Base-by-base conservation (phyloP, 2,888 invertebrate species). In the Smittia aterrima region DNA sequence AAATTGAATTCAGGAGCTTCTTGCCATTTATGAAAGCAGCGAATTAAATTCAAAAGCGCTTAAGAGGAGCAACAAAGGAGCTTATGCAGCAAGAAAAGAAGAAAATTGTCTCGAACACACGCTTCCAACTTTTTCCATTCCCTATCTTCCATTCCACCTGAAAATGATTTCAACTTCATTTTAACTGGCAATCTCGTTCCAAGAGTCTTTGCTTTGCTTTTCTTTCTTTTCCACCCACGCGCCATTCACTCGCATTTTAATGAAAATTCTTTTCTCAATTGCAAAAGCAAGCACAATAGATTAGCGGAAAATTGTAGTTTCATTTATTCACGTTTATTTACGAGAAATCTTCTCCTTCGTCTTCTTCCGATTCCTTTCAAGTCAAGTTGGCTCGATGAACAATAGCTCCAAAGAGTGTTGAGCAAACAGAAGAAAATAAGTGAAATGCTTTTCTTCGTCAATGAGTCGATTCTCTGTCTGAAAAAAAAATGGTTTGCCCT, bases 281-380 rank as follows among this genome's bases (percentile, higher is more conserved):
- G 27, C 27, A 7, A 66, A 32, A 66, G 32, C 27, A 66, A 66
- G 47, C 64, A 66, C 27, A 66, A 66, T n/a, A 66, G 64, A 66
- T 66, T 66, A 66, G 64, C 64, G 27, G 22, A 66, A 66, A 66
- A 66, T 9, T 66, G 27, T 66, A 32, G 20, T 62, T 62, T 62
- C 58, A 24, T 62, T 62, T 24, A 62, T 62, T 66, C 7, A 66
- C 16, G 18, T 58, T 47, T 47, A 9, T 47, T 47, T 16, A n/a
- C 47, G 58, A 58, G 22, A 22, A 20, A 3, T 58, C 18, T 58
- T 58, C 58, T 22, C 18, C 16, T 22, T 58, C 58, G 7, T 47
- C 11, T 47, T 11, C 2, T 47, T 47, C 2, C 7, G 47, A 47
- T 6, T 47, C n/a, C 16, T 47, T 47, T 47, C n/a, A n/a, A 47